These are phyloP conservation scores for Haliclona indistincta DNA, from an alignment of 37 sponge, comb jelly and placozoan genomes.

Conservation along the genomic window DNA sequence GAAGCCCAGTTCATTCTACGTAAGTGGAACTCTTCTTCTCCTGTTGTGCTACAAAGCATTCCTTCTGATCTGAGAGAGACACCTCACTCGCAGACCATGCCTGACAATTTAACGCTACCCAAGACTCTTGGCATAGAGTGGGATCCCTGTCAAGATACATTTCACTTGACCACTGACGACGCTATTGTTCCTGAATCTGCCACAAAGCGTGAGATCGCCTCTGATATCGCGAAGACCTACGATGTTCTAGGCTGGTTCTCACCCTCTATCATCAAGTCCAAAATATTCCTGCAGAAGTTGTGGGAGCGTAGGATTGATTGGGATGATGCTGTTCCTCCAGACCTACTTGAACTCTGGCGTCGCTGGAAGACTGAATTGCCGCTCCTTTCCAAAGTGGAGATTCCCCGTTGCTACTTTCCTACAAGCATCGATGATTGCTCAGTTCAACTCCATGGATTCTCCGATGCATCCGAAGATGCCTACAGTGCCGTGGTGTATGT, in stretches of 20 bases:
- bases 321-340: background rate
- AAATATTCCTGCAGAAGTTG: background rate
- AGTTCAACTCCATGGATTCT: background rate
- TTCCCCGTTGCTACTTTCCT: background rate
- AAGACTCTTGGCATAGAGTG: constrained; percentile 32
- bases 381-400: background rate
- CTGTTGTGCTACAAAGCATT: constrained; percentile 22
- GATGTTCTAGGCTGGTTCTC: constrained; percentile 24
- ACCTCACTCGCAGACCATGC: constrained; percentile 6
- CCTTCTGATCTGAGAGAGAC: constrained; percentile 23
- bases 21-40: constrained; percentile 3
- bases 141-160: constrained; percentile 10
- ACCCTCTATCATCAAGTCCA: background rate
- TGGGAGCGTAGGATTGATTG: background rate
- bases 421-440: background rate
- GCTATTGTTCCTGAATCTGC: constrained; percentile 16
- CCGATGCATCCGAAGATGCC: constrained; percentile 3
- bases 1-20: constrained; percentile 4
- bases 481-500: background rate
- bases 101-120: background rate
- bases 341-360: background rate
- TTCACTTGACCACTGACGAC: constrained; percentile 6
- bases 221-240: constrained; percentile 35
- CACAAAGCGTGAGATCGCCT: constrained; percentile 12
- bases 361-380: background rate